phyloP scores from a whole-genome alignment of 1,140 invertebrate genomes.

The Hycleus phaleratus region DNA sequence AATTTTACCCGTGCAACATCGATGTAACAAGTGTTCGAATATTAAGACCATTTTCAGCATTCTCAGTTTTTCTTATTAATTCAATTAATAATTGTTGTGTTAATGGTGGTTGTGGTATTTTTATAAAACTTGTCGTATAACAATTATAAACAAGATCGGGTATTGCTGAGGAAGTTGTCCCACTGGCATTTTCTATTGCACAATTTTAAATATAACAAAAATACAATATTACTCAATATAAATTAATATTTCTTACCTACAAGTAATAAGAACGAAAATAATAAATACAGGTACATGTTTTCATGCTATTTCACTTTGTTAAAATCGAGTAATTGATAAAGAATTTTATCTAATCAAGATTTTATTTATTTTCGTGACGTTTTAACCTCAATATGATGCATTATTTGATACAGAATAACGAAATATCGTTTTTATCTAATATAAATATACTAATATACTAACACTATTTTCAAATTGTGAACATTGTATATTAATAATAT shows the following conservation, averaged over 20 bases:
- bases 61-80: slow-evolving; percentile 47
- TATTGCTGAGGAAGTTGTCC: slow-evolving; percentile 38
- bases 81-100: slow-evolving; percentile 47
- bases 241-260: neutral
- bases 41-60: slow-evolving; percentile 39
- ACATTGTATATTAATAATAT: no score
- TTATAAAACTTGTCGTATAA: slow-evolving; percentile 42
- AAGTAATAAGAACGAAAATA: neutral
- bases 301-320: neutral
- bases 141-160: slow-evolving; percentile 45
- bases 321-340: neutral
- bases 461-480: no score
- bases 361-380: neutral
- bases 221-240: neutral
- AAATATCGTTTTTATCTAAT: no score
- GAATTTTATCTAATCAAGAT: slow-evolving; percentile 2
- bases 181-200: slow-evolving; percentile 3
- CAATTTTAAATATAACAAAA: slow-evolving; percentile 2
- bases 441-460: no score
- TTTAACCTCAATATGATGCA: no score
- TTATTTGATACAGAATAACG: no score
- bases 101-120: slow-evolving; percentile 38
- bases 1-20: slow-evolving; percentile 46
- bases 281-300: neutral
- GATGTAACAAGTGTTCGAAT: slow-evolving; percentile 45